Conservation (phyloP, 2,888 invertebrate genomes). For the Syrista parreyssii region DNA sequence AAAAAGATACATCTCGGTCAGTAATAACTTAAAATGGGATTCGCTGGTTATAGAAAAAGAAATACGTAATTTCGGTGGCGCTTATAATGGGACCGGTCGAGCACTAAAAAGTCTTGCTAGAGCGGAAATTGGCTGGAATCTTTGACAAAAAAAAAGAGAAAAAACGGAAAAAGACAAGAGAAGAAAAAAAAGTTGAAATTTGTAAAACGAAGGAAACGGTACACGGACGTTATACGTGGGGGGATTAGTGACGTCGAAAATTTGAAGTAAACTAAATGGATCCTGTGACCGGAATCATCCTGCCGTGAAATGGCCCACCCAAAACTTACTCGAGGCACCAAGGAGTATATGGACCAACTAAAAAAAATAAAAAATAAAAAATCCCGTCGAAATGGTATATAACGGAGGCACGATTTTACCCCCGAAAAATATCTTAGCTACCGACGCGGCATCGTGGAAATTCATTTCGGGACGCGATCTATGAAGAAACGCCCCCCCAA, state of each 20-base stretch:
- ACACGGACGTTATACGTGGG: background rate
- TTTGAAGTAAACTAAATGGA: constrained; percentile 20
- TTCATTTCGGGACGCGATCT: too few species aligned
- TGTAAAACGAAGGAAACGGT: too few species aligned
- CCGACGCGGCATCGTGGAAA: too few species aligned
- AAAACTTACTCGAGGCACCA: constrained; percentile 19
- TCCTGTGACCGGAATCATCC: constrained; percentile 27
- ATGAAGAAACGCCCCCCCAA: too few species aligned
- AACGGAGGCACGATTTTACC: background rate
- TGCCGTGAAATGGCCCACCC: constrained; percentile 41
- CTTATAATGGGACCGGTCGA: too few species aligned
- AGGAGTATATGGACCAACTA: background rate
- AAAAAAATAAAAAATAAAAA: background rate
- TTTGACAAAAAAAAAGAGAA: constrained; percentile 13
- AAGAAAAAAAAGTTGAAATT: constrained; percentile 16
- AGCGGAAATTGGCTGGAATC: constrained; percentile 32
- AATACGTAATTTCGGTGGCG: too few species aligned
- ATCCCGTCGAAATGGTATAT: background rate
- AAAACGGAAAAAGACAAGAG: background rate
- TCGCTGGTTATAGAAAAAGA: too few species aligned
- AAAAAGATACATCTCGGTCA: too few species aligned
- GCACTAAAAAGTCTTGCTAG: constrained; percentile 1
- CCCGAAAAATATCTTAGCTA: background rate
- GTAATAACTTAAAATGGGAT: too few species aligned
- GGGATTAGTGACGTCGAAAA: constrained; percentile 5